Evolutionary conservation across 1,140 invertebrate genomes (phyloP), one percentile per base, ranked within the genome.

Genomic region (Achroia grisella): DNA sequence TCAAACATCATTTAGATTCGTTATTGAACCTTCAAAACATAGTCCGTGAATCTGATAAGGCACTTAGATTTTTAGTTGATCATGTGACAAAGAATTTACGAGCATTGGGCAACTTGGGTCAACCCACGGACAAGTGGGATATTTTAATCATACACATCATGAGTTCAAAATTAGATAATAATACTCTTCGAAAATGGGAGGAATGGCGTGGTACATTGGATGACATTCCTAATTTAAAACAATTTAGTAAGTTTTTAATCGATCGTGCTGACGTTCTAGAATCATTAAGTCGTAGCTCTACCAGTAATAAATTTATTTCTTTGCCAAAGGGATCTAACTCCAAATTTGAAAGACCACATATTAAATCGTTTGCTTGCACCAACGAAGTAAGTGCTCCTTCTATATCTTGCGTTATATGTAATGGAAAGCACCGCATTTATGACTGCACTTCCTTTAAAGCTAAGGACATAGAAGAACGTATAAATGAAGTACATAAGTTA

Each of bases 41-140:
- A 17, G 10, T 17, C 5, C 46, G 51, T 0, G 56, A 62, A 30
- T 54, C 58, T 10, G 56, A 65, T 10, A 35, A 27, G 10, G 56
- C 54, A 11, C 47, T 71, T 2, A 39, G 66, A 11, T 70, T 48
- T 40, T 37, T 69, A 36, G 49, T 69, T 5, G 62, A 69, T 35
- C 55, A 62, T 27, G 42, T 65, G 6, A 61, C 53, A 28, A 70
- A 66, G 35, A 61, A 66, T 37, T 39, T 66, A 28, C 56, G 66
- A 1, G 59, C 66, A 2, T 47, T 70, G 13, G 11, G 52, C 1
- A 53, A 44, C 23, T 39, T 62, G 9, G 49, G 47, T 10, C 45
- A 58, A 32, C 52, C 61, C n/a, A 69, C 58, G 5, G 43, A 61
- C 12, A 46, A 64, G n/a, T 68, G 61, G 64, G 61, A 68, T 39